Percentiles rank a stretch among this genome's conserved stretches.
Evolutionary conservation across 2,113 vertebrate species (phyloP).

Genomic region (Urocolius indicus): DNA sequence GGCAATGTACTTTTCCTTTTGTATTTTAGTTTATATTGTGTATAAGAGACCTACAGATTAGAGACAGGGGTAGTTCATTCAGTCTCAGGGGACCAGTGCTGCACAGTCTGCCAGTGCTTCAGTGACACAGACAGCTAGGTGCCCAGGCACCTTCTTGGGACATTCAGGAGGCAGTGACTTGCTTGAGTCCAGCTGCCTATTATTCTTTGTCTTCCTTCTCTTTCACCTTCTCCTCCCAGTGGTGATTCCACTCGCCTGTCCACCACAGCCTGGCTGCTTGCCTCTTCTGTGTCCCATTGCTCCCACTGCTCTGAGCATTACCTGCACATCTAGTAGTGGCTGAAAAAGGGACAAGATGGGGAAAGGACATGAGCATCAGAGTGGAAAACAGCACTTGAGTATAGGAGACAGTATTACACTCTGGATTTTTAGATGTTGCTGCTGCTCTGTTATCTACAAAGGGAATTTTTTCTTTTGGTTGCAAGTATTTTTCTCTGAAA

Average conservation of each 20-base stretch:
- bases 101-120: neutral
- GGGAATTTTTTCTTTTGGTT: neutral
- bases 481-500: neutral
- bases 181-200: neutral
- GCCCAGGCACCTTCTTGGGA: neutral
- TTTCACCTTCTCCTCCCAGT: neutral
- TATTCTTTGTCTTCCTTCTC: neutral
- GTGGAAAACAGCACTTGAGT: neutral
- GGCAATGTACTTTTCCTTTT: neutral
- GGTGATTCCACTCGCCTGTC: neutral
- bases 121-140: neutral
- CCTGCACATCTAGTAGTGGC: neutral
- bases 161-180: neutral
- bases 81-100: neutral
- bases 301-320: no score
- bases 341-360: neutral
- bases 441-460: neutral
- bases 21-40: neutral
- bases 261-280: neutral
- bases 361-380: neutral
- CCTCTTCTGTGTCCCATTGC: neutral
- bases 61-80: no score
- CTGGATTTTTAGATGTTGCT: neutral
- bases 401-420: neutral
- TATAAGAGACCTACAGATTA: no score